These are phyloP conservation scores for Leptonema lineaticorne DNA, from an alignment of 1,140 invertebrate species.

Conservation along the genomic window DNA sequence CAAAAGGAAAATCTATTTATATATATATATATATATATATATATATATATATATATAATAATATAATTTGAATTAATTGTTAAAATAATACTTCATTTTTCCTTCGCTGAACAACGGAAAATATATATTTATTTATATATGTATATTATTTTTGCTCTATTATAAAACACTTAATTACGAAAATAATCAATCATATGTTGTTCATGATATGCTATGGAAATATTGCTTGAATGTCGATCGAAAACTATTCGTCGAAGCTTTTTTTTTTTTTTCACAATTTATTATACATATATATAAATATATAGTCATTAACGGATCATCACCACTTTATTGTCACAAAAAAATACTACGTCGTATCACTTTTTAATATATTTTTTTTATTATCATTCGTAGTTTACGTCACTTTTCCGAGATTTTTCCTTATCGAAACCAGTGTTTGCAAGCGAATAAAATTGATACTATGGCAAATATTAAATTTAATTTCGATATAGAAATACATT, in stretches of 20 bases:
- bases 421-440: conserved; percentile 8
- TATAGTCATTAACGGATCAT: not conserved
- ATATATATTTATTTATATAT: too few species aligned
- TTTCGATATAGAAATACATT: too few species aligned
- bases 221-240: conserved; percentile 6
- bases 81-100: too few species aligned
- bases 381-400: not conserved
- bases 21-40: not conserved
- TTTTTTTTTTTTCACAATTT: not conserved
- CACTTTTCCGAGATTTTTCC: not conserved
- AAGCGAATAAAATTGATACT: not conserved
- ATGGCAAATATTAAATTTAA: too few species aligned
- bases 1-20: not conserved
- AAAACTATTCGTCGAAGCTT: not conserved
- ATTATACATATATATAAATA: not conserved
- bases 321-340: conserved; percentile 16
- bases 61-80: too few species aligned
- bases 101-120: too few species aligned
- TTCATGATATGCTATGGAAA: conserved; percentile 14
- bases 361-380: too few species aligned
- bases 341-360: not conserved
- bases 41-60: not conserved
- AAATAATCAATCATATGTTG: too few species aligned
- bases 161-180: too few species aligned
- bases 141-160: too few species aligned